Base-by-base conservation (phyloP, 2,888 invertebrate genomes). In the Cyclophora albipunctata region DNA sequence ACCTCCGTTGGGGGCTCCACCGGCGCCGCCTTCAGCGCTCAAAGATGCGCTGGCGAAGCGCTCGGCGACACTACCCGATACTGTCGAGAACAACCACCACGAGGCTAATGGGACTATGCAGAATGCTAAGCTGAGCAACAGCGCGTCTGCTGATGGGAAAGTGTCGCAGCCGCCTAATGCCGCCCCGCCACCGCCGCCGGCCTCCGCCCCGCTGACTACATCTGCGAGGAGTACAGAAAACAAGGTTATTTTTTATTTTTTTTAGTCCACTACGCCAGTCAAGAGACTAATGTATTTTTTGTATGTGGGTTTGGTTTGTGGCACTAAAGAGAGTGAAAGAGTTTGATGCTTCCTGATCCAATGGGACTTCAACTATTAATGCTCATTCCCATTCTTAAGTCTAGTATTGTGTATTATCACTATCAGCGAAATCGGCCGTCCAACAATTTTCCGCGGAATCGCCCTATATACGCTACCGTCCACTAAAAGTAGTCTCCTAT, bases 21-120 rank as follows among this genome's bases (percentile, higher is more conserved):
- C 82, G 59, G 90, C 80, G 71, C 90, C 85, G 55, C 84, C 90
- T 56, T 82, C 90, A 52, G 79, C 85, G 60, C 84, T 90, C 69
- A 85, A 90, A 75, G 89, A 90, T 69, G 82, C 84, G 54, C 79
- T 86, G 57, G 74, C 83, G 42, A 83, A 90, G 66, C 82, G 89
- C 57, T 77, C 86, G 48, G 80, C 84, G 50, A 84, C 87, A 45
- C 73, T 88, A 53, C 83, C 89, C 40, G 85, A 86, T 51, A 73
- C 78, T 42, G 75, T 84, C 60, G 81, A 88, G 69, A 84, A 78
- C 66, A 90, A 88, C 69, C 83, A 89, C 64, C 81, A 89, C 67
- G 89, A 89, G 60, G 78, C 90, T 44, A 91, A 86, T 69, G 83
- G 89, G 66, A 75, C 80, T 2, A 62, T 67, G 34, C 62, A 67